Percentiles rank a stretch among this genome's conserved stretches.
phyloP scores from a whole-genome alignment of 2,113 vertebrate species.

The Zapornia atra region DNA sequence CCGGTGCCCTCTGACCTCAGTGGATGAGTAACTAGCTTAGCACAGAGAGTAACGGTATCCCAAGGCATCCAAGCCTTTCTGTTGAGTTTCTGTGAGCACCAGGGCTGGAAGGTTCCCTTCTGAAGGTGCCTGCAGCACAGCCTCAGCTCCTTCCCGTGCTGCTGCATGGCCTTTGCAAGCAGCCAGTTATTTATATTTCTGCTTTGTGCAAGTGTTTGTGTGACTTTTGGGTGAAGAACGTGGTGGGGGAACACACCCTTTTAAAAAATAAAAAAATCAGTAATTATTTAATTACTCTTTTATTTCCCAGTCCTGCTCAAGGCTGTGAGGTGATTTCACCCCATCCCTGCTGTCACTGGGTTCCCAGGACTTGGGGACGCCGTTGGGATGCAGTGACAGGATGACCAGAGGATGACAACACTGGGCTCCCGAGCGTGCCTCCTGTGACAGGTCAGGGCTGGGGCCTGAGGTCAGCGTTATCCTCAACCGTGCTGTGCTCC shows the following conservation, averaged over 20 bases:
- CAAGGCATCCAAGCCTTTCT: not conserved
- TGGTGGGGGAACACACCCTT: fast-evolving
- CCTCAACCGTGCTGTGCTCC: not conserved
- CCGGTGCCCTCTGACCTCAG: not conserved
- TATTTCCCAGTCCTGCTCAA: not conserved
- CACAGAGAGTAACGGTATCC: fast-evolving
- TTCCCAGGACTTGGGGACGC: not conserved
- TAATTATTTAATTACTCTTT: not conserved
- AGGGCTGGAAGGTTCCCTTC: not conserved
- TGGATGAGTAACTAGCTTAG: not conserved
- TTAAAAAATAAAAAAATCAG: not conserved
- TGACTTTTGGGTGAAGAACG: not conserved
- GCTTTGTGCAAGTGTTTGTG: not conserved
- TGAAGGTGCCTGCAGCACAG: not conserved
- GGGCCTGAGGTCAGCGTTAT: not conserved
- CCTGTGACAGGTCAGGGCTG: not conserved
- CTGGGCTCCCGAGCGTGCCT: not conserved
- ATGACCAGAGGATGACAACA: not conserved
- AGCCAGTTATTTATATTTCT: not conserved
- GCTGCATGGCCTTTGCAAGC: not conserved
- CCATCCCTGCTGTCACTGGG: not conserved
- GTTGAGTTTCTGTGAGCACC: not conserved
- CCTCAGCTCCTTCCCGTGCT: fast-evolving
- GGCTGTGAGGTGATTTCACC: not conserved
- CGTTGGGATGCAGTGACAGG: not conserved